Evolutionary conservation across 2,888 invertebrate species (phyloP).

Genomic region (Polyommatus iphigenia): DNA sequence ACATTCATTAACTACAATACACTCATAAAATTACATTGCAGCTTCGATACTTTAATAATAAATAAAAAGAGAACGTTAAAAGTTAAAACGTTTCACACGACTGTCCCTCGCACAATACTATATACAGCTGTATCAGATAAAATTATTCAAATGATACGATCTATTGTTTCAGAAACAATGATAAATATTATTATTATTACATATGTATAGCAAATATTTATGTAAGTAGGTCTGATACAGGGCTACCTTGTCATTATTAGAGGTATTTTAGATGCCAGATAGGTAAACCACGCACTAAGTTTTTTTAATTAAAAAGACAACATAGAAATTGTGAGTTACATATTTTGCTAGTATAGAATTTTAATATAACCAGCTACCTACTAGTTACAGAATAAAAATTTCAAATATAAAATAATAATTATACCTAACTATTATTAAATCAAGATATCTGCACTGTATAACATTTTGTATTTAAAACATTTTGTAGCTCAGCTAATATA

Average conservation of each 20-base stretch:
- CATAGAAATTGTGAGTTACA: too few species aligned
- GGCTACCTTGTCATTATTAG: conserved; percentile 37
- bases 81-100: conserved; percentile 35
- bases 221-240: conserved; percentile 62
- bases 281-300: too few species aligned
- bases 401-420: too few species aligned
- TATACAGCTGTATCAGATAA: conserved; percentile 72
- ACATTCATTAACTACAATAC: not conserved
- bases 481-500: too few species aligned
- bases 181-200: conserved; percentile 74
- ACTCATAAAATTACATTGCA: conserved; percentile 8
- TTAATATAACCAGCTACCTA: too few species aligned
- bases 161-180: conserved; percentile 76
- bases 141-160: conserved; percentile 78
- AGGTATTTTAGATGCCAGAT: conserved; percentile 21
- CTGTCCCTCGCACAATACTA: conserved; percentile 49
- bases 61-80: conserved; percentile 26
- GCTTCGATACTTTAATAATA: not conserved
- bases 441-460: too few species aligned
- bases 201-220: conserved; percentile 71
- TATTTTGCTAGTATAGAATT: too few species aligned
- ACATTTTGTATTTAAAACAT: too few species aligned
- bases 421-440: too few species aligned
- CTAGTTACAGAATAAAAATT: too few species aligned
- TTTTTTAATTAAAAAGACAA: too few species aligned